Base-by-base conservation (phyloP, 2,888 invertebrate species). In the Tachina fera region DNA sequence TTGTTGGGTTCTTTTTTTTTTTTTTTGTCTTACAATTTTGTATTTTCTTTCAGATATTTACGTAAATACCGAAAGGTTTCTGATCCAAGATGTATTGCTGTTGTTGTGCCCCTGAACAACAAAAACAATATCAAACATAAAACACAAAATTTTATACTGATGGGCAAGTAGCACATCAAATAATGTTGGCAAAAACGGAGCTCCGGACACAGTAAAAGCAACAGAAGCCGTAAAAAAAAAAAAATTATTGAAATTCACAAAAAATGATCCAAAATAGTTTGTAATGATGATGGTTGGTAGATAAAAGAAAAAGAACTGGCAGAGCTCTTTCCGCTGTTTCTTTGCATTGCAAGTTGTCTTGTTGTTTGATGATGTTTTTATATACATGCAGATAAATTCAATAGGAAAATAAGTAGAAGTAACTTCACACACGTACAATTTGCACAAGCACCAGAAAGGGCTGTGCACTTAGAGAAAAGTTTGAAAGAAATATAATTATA, bases 161-260 rank as follows among this genome's bases (percentile, higher is more conserved):
- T 75, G 75, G 82, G 70, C 74, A 82, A n/a, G 39, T 63, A 63
- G 39, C 68, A 63, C 70, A 83, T 83, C 79, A 86, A 79, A 71
- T 82, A 65, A 70, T 75, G 65, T 60, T 67, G 60, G 63, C 67
- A 63, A 53, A 63, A 84, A 49, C 49, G 49, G 11, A 41, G 49
- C 0, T n/a, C 49, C 53, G 72, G 56, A 14, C 13, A 13, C 65
- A 67, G 41, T 53, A 65, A 70, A 51, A 65, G 39, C 45, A 72
- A 74, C 87, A 63, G 79, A 88, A 88, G 87, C 84, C 80, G 86
- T 86, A 81, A 82, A 83, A 82, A 83, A 83, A 86, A 83, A 87
- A 85, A 87, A 88, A 87, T 87, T 88, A 87, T 87, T 87, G 82
- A 88, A 87, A 85, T 82, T 86, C 74, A 82, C 86, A 88, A 88